Base-by-base conservation (phyloP, 2,113 vertebrate genomes). In the Lichenostomus cassidix region DNA sequence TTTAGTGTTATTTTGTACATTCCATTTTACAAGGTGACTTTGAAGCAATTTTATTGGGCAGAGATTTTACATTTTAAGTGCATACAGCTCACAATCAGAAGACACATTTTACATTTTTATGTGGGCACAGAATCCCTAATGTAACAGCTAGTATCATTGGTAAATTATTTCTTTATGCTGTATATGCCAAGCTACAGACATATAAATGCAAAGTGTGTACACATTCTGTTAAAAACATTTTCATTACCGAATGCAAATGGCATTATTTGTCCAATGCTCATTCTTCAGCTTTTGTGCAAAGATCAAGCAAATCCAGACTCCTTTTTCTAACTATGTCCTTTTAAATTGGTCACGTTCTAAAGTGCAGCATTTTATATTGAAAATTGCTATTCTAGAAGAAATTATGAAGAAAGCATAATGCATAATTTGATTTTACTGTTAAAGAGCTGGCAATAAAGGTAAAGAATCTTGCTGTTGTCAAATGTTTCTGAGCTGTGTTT, bases 171-270 rank as follows among this genome's bases (percentile, higher is more conserved):
- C 93, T 96, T 95, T 69, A n/a, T 13, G 3, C 22, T 68, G 10
- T 79, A 35, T 83, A 68, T 88, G 55, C 92, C 74, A 96, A 64
- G 39, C 90, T 96, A 60, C 68, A 94, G 79, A 79, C 90, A 88
- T 95, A 95, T 83, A 96, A 95, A 95, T 93, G 78, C 60, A 92
- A 96, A 95, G 81, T 87, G 81, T 95, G 89, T 90, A 89, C 92
- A 95, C 84, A 93, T 97, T 96, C 87, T 80, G 71, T 90, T 96
- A 94, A 94, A 96, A 92, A 94, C 62, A 76, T 97, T 93, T 97
- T 96, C 90, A 83, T 95, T 96, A 96, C 82, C 83, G 83, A 87
- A 92, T 95, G 62, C 84, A 95, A 97, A 96, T 96, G 89, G 60
- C 67, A 68, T 91, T 95, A 85, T 79, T 56, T 94, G 95, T 9